Evolutionary conservation across 2,113 vertebrate species (phyloP).

Genomic region (Ploceus nigricollis): DNA sequence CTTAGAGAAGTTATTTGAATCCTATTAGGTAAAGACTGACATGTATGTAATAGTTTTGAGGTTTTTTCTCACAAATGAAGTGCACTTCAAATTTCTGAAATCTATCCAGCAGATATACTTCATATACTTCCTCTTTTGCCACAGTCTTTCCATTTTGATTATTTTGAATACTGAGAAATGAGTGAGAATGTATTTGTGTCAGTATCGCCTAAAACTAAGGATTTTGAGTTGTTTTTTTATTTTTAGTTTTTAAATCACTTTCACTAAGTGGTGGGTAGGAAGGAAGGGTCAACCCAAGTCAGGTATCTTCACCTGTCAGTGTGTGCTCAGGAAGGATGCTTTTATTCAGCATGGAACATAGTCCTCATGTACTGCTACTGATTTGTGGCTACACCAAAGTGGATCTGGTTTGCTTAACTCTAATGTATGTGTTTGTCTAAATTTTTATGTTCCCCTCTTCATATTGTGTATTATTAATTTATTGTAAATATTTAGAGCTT

Average conservation of each 20-base stretch:
- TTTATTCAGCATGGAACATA: background rate
- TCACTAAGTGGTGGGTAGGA: background rate
- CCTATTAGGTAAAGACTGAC: background rate
- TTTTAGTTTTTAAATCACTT: background rate
- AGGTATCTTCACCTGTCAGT: background rate
- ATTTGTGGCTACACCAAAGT: background rate
- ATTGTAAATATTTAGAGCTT: background rate
- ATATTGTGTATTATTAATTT: background rate
- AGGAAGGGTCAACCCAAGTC: background rate
- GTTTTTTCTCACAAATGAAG: rapidly evolving
- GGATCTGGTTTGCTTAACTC: background rate
- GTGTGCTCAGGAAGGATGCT: background rate
- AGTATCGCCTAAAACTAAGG: background rate
- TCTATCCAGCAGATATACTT: background rate
- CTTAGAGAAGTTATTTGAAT: background rate
- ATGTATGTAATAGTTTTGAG: background rate
- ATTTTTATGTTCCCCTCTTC: background rate
- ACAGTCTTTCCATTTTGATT: background rate
- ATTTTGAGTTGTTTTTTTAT: background rate
- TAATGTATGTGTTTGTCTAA: background rate
- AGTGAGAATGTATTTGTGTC: background rate
- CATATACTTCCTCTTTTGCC: background rate
- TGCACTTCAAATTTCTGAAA: background rate
- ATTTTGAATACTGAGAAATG: background rate
- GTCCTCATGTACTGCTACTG: background rate